Base-by-base conservation (phyloP, 2,888 invertebrate genomes). In the Syrista parreyssii region DNA sequence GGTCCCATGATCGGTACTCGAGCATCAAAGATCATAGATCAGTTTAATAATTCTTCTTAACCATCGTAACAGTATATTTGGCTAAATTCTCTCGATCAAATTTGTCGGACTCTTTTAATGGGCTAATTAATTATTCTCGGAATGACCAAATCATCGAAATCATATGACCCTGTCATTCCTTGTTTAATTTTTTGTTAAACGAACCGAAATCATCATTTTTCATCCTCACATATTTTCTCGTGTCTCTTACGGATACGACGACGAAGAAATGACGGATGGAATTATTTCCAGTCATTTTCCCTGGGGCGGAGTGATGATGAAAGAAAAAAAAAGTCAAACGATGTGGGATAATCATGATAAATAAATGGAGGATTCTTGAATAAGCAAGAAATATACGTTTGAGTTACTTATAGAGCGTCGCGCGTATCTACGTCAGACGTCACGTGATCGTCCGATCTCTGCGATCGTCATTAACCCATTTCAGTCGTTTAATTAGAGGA, bases 401-500 rank as follows among this genome's bases (percentile, higher is more conserved):
- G 2, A 23, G 40, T 6, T 55, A 23, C 23, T 0, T 55, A 55
- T 55, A 55, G 23, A 55, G 40, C 23, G 2, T 55, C 6, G 23
- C 40, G 40, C 40, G 9, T 55, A 55, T 55, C 34, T 55, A 55
- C 40, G 40, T 55, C 40, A 55, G 40, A 71, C 31, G 11, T 15
- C 71, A 32, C 71, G 71, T 71, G 71, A 71, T 71, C 32, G 71
- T 31, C 71, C 71, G 71, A 71, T 71, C 71, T 32, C 32, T 32
- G 71, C 71, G 71, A 31, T 71, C 71, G 71, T 71, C 35, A 12
- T 71, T 74, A 71, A 72, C 71, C 73, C 36, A 74, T 77, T 77
- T 68, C 74, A 68, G 74, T 68, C 80, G 75, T 76, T 68, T 78
- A 78, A 80, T 81, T 73, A 78, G 74, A 68, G 36, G 71, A 71